These are phyloP conservation scores for Heteromurus nitidus DNA, from an alignment of 2,888 invertebrate genomes.

Conservation along the genomic window DNA sequence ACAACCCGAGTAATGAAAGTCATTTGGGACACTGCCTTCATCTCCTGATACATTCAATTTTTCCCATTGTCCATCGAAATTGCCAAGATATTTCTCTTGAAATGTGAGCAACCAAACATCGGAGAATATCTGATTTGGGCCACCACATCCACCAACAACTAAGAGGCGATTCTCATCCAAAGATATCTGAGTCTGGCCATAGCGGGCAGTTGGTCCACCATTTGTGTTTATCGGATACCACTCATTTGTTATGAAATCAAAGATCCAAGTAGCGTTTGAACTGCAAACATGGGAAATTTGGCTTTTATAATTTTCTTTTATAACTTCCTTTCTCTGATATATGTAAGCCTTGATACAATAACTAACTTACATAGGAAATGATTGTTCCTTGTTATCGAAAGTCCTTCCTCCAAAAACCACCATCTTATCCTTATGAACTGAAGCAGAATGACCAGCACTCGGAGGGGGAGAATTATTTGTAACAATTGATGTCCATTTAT, in stretches of 20 bases:
- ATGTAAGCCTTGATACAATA: not conserved
- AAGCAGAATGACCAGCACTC: conserved; percentile 94
- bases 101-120: conserved; percentile 91
- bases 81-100: conserved; percentile 30
- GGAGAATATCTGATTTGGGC: conserved; percentile 88
- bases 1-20: conserved; percentile 72
- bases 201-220: conserved; percentile 83
- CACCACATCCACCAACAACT: conserved; percentile 89
- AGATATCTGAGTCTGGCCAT: conserved; percentile 93
- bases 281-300: conserved; percentile 73
- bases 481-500: conserved; percentile 86
- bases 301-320: not conserved
- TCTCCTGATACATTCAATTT: conserved; percentile 54
- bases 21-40: conserved; percentile 65
- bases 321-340: not conserved
- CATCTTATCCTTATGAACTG: conserved; percentile 88
- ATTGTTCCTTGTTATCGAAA: conserved; percentile 69
- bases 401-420: conserved; percentile 85
- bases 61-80: conserved; percentile 66
- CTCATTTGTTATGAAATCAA: conserved; percentile 84
- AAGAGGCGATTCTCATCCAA: conserved; percentile 87
- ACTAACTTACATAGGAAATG: conserved; percentile 69
- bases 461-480: conserved; percentile 83
- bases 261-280: conserved; percentile 92
- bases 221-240: conserved; percentile 87